phyloP scores from a whole-genome alignment of 2,113 vertebrate species.

The Alectura lathami region DNA sequence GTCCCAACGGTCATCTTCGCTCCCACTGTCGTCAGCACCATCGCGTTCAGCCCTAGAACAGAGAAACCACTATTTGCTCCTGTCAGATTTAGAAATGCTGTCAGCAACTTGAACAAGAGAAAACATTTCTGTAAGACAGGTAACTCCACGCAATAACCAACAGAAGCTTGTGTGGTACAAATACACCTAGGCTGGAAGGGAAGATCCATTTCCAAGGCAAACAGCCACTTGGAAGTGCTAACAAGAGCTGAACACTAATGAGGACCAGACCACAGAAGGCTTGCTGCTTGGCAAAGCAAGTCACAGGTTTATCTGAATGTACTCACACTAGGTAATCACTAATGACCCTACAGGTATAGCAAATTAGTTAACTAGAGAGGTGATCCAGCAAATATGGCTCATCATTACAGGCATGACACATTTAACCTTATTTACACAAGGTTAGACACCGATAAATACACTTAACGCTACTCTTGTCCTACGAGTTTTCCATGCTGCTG shows the following conservation, averaged over 20 bases:
- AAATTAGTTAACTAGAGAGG: not conserved
- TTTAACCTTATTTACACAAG: not conserved
- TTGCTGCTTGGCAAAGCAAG: too few relatives aligned
- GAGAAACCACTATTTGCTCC: not conserved
- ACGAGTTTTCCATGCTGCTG: not conserved
- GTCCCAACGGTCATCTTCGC: constrained; percentile 89
- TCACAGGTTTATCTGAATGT: not conserved
- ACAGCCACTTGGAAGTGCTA: not conserved
- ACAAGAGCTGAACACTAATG: not conserved
- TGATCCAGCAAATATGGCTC: not conserved
- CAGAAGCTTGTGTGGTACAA: not conserved
- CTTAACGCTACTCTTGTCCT: not conserved
- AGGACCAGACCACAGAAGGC: not conserved
- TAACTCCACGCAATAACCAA: fast-evolving
- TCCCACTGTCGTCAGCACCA: constrained; percentile 96
- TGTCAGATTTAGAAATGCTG: not conserved
- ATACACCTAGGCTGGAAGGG: not conserved
- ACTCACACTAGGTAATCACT: not conserved
- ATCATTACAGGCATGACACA: not conserved
- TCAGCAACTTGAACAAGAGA: not conserved
- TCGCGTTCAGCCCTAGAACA: constrained; percentile 90
- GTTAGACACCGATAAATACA: not conserved
- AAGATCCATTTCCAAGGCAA: not conserved
- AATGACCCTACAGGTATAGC: not conserved
- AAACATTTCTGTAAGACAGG: not conserved